Conservation (phyloP, 2,888 invertebrate species). For the Lepas anatifera region DNA sequence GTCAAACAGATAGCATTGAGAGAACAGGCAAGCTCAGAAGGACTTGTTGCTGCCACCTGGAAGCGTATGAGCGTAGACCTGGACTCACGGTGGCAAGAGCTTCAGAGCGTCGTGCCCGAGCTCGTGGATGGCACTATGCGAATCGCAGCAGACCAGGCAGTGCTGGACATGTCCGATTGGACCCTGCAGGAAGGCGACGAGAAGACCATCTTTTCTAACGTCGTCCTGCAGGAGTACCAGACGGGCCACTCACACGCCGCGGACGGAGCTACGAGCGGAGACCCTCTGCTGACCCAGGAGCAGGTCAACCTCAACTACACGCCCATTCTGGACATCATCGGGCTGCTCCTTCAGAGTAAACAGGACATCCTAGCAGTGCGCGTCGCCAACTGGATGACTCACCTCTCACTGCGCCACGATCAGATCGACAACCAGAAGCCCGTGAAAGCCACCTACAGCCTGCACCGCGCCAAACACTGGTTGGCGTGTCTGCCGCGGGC, state of each 20-base stretch:
- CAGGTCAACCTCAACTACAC: background rate
- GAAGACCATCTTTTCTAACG: background rate
- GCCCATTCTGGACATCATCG: background rate
- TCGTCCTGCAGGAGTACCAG: background rate
- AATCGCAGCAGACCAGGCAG: background rate
- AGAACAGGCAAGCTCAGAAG: too few species aligned
- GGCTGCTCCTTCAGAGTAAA: background rate
- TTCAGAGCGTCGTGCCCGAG: too few species aligned
- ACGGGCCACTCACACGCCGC: background rate
- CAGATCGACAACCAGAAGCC: too few species aligned
- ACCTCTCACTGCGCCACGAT: background rate
- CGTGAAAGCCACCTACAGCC: background rate
- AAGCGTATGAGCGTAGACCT: too few species aligned
- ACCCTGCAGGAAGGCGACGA: background rate
- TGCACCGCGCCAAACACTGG: background rate
- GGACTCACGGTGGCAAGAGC: too few species aligned
- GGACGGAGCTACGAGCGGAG: too few species aligned
- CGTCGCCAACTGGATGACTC: background rate
- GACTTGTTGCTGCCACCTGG: too few species aligned
- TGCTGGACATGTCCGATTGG: background rate
- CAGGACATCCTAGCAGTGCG: background rate
- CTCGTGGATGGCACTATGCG: too few species aligned
- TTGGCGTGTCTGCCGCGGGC: background rate
- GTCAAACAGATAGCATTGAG: too few species aligned
- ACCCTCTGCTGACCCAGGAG: too few species aligned